Percentiles rank a stretch among this genome's conserved stretches.
These are phyloP conservation scores for Notothenia rossii DNA, from an alignment of 2,113 vertebrate genomes.

Conservation along the genomic window DNA sequence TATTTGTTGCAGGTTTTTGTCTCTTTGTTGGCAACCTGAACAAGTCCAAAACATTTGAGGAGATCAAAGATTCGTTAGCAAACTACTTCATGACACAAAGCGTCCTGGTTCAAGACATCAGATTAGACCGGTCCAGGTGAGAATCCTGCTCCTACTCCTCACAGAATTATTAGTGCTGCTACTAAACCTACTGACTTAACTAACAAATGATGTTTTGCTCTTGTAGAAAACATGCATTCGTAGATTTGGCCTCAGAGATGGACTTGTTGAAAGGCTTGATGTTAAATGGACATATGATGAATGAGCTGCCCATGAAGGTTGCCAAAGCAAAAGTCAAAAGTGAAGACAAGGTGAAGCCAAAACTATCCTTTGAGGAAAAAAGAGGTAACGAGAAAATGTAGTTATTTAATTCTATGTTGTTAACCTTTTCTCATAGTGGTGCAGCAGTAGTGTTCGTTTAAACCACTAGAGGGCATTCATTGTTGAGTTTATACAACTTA, in stretches of 20 bases:
- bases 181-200: not conserved
- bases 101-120: constrained; percentile 68
- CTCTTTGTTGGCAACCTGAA: constrained; percentile 75
- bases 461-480: not conserved
- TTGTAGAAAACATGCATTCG: constrained; percentile 71
- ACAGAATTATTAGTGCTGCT: not conserved
- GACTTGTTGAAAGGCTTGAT: constrained; percentile 91
- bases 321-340: constrained; percentile 85
- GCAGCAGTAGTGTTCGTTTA: not conserved
- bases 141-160: not conserved
- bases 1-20: constrained; percentile 62
- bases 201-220: not conserved
- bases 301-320: constrained; percentile 89
- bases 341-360: constrained; percentile 38
- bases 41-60: constrained; percentile 48
- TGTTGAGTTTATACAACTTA: not conserved
- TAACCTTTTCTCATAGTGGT: not conserved
- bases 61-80: constrained; percentile 62
- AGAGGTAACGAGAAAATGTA: constrained; percentile 82
- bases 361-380: constrained; percentile 76
- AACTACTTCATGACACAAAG: constrained; percentile 59
- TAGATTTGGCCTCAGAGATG: constrained; percentile 78
- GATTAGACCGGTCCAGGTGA: constrained; percentile 61
- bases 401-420: not conserved
- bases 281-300: constrained; percentile 88